These are phyloP conservation scores for Hippopotamyrus pictus DNA, from an alignment of 2,797 vertebrate species.

Conservation along the genomic window DNA sequence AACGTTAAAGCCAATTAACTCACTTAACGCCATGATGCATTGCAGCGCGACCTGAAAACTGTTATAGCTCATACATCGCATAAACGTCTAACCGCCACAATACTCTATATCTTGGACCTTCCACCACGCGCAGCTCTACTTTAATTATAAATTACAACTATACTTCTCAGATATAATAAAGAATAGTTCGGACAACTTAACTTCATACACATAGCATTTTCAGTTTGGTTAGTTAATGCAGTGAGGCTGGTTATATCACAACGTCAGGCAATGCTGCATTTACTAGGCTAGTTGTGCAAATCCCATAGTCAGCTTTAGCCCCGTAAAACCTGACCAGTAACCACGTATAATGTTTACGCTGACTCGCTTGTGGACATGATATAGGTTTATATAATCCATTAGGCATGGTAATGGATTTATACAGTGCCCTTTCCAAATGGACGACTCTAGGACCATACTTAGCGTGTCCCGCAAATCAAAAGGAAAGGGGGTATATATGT, in stretches of 20 bases:
- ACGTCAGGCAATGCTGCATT: not conserved
- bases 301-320: not conserved
- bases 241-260: not conserved
- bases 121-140: not conserved
- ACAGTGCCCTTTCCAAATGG: not conserved
- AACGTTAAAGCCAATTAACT: conserved; percentile 25
- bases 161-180: not conserved
- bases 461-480: not conserved
- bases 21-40: conserved; percentile 2
- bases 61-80: not conserved
- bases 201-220: not conserved
- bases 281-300: not conserved
- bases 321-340: not conserved
- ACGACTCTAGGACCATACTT: not conserved
- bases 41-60: not conserved
- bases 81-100: not conserved
- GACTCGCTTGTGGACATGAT: not conserved
- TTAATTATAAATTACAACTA: not conserved
- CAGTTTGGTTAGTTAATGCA: not conserved
- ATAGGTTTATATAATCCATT: not conserved
- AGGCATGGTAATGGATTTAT: not conserved
- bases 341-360: not conserved
- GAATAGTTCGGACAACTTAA: not conserved
- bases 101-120: not conserved
- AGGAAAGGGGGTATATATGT: not conserved